phyloP scores from a whole-genome alignment of 2,888 invertebrate genomes.

The Hylaea fasciaria region DNA sequence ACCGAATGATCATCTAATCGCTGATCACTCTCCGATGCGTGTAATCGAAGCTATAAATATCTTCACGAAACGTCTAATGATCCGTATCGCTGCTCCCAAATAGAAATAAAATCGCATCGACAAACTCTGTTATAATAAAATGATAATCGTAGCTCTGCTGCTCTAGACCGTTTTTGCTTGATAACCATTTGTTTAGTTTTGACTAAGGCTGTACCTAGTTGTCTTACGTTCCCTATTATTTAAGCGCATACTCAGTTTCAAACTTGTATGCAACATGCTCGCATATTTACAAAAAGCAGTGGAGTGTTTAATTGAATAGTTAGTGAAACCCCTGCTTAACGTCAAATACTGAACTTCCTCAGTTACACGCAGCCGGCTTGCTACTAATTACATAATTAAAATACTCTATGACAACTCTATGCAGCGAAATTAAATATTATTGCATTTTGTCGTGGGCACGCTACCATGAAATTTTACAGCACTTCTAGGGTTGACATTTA shows the following conservation, averaged over 20 bases:
- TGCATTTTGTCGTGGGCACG: slow-evolving; percentile 24
- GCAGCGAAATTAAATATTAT: slow-evolving; percentile 25
- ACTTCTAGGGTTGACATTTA: slow-evolving; percentile 12
- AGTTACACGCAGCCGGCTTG: slow-evolving; percentile 22
- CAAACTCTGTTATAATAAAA: not conserved
- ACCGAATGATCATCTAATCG: slow-evolving; percentile 1
- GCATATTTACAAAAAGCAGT: too few relatives aligned
- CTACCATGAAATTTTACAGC: slow-evolving; percentile 5
- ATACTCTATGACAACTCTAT: slow-evolving; percentile 26
- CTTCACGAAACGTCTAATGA: slow-evolving; percentile 20
- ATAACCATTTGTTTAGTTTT: too few relatives aligned
- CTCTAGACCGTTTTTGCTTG: too few relatives aligned
- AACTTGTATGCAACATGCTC: too few relatives aligned
- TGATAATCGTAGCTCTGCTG: too few relatives aligned
- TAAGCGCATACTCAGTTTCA: too few relatives aligned
- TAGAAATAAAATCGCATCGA: slow-evolving; percentile 7
- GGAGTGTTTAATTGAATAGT: too few relatives aligned
- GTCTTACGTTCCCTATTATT: too few relatives aligned
- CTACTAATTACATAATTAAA: slow-evolving; percentile 32
- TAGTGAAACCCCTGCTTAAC: not conserved
- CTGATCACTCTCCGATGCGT: slow-evolving; percentile 7
- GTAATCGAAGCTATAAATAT: slow-evolving; percentile 16
- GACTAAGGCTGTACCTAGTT: too few relatives aligned
- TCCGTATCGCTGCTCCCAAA: slow-evolving; percentile 15
- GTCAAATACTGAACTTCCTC: slow-evolving; percentile 20